Percentiles rank a stretch among this genome's conserved stretches.
Evolutionary conservation across 2,113 vertebrate species (phyloP).

Genomic region (Protobothrops flavoviridis): DNA sequence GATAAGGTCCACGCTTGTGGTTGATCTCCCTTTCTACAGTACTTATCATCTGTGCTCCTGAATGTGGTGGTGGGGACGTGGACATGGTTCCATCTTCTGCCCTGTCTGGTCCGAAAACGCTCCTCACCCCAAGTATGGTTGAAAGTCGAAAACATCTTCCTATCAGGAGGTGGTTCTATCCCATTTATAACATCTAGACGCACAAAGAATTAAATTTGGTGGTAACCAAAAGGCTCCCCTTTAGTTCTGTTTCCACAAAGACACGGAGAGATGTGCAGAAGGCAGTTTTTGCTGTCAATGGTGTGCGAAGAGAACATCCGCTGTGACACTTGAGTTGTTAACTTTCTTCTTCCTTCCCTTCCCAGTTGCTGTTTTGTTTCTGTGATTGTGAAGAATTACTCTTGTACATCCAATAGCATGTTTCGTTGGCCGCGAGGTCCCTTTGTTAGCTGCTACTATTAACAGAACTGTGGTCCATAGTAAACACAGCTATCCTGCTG

Average conservation of each 20-base stretch:
- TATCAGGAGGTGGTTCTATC: neutral
- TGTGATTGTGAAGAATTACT: constrained; percentile 70
- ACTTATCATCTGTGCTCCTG: neutral
- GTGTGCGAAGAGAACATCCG: constrained; percentile 27
- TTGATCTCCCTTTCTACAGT: neutral
- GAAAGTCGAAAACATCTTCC: neutral
- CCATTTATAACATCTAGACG: neutral
- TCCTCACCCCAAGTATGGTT: neutral
- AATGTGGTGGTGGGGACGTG: neutral
- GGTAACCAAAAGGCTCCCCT: neutral
- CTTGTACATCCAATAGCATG: constrained; percentile 70
- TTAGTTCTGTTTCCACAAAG: constrained; percentile 30
- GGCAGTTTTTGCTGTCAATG: neutral
- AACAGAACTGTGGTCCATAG: constrained; percentile 64
- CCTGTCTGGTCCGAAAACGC: neutral
- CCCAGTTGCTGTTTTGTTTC: constrained; percentile 52
- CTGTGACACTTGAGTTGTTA: constrained; percentile 12
- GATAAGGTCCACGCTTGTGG: neutral
- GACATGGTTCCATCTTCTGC: neutral
- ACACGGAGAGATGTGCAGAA: neutral
- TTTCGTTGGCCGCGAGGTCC: constrained; percentile 65
- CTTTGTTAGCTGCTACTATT: constrained; percentile 58
- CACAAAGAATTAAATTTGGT: neutral
- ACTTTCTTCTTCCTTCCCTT: constrained; percentile 26
- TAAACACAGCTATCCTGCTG: constrained; percentile 61